Evolutionary conservation across 2,797 vertebrate species (phyloP), one percentile per base, ranked within the genome.

Genomic region (Arnoldichthys spilopterus): DNA sequence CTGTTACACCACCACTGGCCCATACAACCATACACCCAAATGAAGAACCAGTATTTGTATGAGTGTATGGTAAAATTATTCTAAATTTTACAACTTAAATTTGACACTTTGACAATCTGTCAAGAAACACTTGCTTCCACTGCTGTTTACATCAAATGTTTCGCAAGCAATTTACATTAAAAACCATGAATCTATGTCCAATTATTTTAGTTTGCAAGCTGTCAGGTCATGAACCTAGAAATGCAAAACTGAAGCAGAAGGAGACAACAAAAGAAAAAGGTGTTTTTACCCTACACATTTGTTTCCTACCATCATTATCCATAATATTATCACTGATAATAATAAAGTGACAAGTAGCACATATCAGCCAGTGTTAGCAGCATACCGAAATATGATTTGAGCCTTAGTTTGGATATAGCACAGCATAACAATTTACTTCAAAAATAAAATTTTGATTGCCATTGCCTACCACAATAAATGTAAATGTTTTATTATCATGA

Each of bases 161-260:
- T 11, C 8, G 7, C 24, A 49, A 51, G 8, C 45, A 15, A 32
- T 30, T 69, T 13, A 11, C 28, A 69, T n/a, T 16, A 47, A 2
- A 28, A 49, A 20, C 16, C 18, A 20, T 18, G 15, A 20, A 68
- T 15, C 3, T 20, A 53, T 32, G 4, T 70, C 67, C 18, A 70
- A 69, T 49, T 51, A 32, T 69, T 69, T 69, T 32, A 47, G 63
- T 66, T 66, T 66, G 8, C n/a, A 66, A 66, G 37, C n/a, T 26
- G 66, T 11, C 9, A 18, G 18, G 61, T 63, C 5, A 32, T 18
- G 40, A 15, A 49, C 66, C 45, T 20, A 22, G 13, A 26, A 67
- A 40, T 37, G 12, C 32, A 40, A 5, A 8, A n/a, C 61, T 20
- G 6, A 12, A 4, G 66, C 30, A 69, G n/a, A n/a, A n/a, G n/a